Evolutionary conservation across 2,113 vertebrate species (phyloP), one percentile per base, ranked within the genome.

Genomic region (Todiramphus saurophagus): DNA sequence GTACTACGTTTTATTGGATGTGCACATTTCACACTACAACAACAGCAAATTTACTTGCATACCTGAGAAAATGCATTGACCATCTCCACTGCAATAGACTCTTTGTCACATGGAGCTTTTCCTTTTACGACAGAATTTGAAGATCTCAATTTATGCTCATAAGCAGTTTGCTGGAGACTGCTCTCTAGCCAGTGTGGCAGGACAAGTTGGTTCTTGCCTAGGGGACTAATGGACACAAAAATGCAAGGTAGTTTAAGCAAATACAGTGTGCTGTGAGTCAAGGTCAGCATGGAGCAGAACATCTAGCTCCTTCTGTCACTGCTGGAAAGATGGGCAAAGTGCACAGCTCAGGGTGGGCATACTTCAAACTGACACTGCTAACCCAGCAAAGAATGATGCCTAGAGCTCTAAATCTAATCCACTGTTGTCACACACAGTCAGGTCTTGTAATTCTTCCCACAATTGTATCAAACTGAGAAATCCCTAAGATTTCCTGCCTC

Each of bases 341-440:
- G 10, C 24, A 56, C 27, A 37, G 28, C 11, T 62, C 41, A 59
- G 66, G 11, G 27, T 24, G 55, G 41, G 30, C 18, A 10, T 63
- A 18, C 39, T 72, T 83, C 75, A 63, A 14, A 41, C 1, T 43
- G 51, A 19, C 28, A 12, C 14, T 68, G 51, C 16, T 68, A 75
- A 79, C 18, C 24, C 56, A 79, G 62, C 16, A 25, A 84, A 48
- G 10, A 70, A 8, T 73, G 24, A 13, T 17, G 9, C 6, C 58
- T 33, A 23, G 19, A 89, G 44, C 13, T 77, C 66, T 37, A 64
- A 90, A 73, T 72, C 16, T 63, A 43, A 55, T 23, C 21, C 30
- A 23, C 13, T 31, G 35, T 25, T 44, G 28, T 81, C 0, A 0
- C 50, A 69, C 6, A 1, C 25, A 46, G 53, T 5, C 39, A 53